A percentile compares a stretch with the other conserved stretches of the same genome.
These are phyloP conservation scores for Arctocebus calabarensis DNA, from an alignment of 2,797 vertebrate species.

Conservation along the genomic window DNA sequence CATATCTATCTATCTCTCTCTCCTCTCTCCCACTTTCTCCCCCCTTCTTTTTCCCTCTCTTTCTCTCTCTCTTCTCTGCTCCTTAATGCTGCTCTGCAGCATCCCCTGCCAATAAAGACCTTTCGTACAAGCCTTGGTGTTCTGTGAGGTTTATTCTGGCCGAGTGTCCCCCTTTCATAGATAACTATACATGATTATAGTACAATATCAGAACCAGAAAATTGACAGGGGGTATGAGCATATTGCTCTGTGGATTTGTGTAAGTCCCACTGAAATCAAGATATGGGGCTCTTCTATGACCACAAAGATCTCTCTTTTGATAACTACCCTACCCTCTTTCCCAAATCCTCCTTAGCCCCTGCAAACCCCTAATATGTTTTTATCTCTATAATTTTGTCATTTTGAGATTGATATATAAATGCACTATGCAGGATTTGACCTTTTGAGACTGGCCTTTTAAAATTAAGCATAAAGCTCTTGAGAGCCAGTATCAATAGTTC, in stretches of 20 bases:
- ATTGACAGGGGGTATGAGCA: neutral
- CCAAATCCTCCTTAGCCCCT: neutral
- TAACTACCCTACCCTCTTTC: too few species aligned
- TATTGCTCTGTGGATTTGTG: neutral
- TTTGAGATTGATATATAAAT: neutral
- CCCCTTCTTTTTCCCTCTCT: too few species aligned
- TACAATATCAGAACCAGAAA: neutral
- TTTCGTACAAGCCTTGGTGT: too few species aligned
- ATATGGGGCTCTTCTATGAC: neutral
- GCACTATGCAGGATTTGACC: neutral
- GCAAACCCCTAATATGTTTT: neutral
- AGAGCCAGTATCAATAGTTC: neutral
- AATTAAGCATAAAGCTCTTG: neutral
- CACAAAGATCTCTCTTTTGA: neutral
- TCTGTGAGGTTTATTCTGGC: too few species aligned
- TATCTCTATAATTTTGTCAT: neutral
- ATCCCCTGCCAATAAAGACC: too few species aligned
- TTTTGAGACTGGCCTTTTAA: neutral
- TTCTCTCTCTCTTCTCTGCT: too few species aligned
- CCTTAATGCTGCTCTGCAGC: too few species aligned
- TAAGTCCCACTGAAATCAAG: neutral
- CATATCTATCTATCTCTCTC: too few species aligned
- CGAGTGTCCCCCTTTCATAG: too few species aligned
- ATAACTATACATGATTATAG: neutral
- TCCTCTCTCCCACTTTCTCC: too few species aligned